Evolutionary conservation across 2,113 vertebrate genomes (phyloP).

Genomic region (Carollia perspicillata): DNA sequence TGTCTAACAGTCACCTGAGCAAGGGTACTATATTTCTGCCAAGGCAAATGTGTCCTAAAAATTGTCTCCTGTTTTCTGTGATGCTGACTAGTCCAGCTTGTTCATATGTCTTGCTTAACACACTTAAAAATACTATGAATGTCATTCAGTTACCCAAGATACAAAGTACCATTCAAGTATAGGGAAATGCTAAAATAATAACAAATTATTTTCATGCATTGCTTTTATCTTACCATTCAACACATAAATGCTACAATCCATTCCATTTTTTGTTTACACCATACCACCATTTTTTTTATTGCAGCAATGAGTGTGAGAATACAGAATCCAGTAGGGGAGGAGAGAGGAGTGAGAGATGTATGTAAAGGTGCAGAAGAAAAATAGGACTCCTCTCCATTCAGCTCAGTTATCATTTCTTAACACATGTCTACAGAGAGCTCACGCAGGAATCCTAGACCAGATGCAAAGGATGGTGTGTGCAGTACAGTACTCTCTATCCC

Average conservation of each 20-base stretch:
- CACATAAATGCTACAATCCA: not conserved
- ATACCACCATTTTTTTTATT: not conserved
- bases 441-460: not conserved
- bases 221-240: conserved; percentile 27
- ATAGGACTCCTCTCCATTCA: not conserved
- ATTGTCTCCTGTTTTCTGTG: not conserved
- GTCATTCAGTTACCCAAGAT: not conserved
- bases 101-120: not conserved
- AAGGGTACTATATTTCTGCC: not conserved
- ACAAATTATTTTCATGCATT: not conserved
- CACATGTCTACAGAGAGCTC: not conserved
- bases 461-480: not conserved
- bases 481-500: not conserved
- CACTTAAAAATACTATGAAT: conserved; percentile 34
- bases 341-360: not conserved
- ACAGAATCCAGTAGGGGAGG: not conserved
- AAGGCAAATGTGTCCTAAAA: not conserved
- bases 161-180: not conserved
- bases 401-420: not conserved
- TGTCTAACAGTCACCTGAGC: not conserved
- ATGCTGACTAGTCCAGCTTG: not conserved
- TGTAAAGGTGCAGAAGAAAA: not conserved
- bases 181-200: not conserved
- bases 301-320: not conserved
- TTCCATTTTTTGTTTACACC: not conserved